Percentiles rank a stretch among this genome's conserved stretches.
phyloP scores from a whole-genome alignment of 2,113 vertebrate species.

The Pedionomus torquatus region DNA sequence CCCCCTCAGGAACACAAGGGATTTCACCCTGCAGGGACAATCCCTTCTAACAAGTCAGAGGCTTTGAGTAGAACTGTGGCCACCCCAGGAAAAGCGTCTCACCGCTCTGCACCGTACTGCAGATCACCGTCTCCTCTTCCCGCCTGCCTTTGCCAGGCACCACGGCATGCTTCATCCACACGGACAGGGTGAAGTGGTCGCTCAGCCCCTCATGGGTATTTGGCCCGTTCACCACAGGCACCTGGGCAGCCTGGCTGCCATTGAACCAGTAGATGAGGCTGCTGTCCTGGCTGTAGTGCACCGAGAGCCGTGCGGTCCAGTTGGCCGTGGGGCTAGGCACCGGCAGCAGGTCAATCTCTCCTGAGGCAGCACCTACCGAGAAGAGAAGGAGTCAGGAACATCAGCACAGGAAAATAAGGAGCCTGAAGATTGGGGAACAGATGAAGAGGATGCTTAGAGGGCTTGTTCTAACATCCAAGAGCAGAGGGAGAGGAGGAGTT shows the following conservation, averaged over 20 bases:
- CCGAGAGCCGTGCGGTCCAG: slow-evolving; percentile 91
- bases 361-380: slow-evolving; percentile 87
- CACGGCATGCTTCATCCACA: slow-evolving; percentile 93
- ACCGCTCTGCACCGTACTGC: slow-evolving; percentile 94
- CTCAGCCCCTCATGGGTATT: slow-evolving; percentile 76
- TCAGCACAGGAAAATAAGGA: not conserved
- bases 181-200: slow-evolving; percentile 94
- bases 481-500: not conserved
- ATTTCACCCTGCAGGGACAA: not conserved
- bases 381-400: not conserved
- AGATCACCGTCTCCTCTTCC: slow-evolving; percentile 94
- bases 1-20: not conserved
- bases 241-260: slow-evolving; percentile 90
- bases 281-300: slow-evolving; percentile 95
- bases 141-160: slow-evolving; percentile 82
- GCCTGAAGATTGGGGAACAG: not conserved
- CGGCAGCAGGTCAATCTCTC: slow-evolving; percentile 93
- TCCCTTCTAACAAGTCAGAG: not conserved
- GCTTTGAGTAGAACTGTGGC: not conserved
- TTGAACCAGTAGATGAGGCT: slow-evolving; percentile 98
- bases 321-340: slow-evolving; percentile 89
- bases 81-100: slow-evolving; percentile 24
- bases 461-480: not conserved
- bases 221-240: slow-evolving; percentile 73
- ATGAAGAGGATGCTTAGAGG: not conserved